Evolutionary conservation across 1,140 invertebrate genomes (phyloP).

Genomic region (Anoplophora glabripennis): DNA sequence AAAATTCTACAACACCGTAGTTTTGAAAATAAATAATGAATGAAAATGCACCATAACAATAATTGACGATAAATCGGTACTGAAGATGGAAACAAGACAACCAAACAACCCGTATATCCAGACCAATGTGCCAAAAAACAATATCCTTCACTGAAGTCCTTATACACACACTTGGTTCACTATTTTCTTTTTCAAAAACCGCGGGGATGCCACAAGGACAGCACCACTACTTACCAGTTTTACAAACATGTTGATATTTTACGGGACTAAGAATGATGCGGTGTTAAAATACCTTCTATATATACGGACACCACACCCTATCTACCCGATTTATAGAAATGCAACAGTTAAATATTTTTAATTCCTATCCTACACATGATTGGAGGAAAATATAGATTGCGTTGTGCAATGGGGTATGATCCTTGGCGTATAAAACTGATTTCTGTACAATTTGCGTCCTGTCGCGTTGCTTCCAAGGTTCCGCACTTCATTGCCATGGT

Average conservation of each 20-base stretch:
- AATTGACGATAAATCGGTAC: too few relatives aligned
- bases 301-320: constrained; percentile 47
- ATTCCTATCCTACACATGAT: constrained; percentile 39
- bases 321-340: constrained; percentile 35
- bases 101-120: too few relatives aligned
- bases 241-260: constrained; percentile 49
- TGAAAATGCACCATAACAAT: too few relatives aligned
- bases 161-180: background rate
- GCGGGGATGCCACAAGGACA: background rate
- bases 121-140: too few relatives aligned
- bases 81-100: too few relatives aligned
- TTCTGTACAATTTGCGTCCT: constrained; percentile 4
- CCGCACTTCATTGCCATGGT: constrained; percentile 37
- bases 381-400: constrained; percentile 27
- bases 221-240: constrained; percentile 46
- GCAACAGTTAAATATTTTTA: constrained; percentile 40
- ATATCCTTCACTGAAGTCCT: too few relatives aligned
- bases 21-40: too few relatives aligned
- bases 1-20: too few relatives aligned
- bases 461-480: constrained; percentile 30
- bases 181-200: background rate
- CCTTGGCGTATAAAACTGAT: constrained; percentile 10
- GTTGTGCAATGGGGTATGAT: background rate
- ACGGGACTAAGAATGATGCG: constrained; percentile 22
- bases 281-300: constrained; percentile 26